Conservation (phyloP, 2,797 vertebrate species). For the Enoplosus armatus region DNA sequence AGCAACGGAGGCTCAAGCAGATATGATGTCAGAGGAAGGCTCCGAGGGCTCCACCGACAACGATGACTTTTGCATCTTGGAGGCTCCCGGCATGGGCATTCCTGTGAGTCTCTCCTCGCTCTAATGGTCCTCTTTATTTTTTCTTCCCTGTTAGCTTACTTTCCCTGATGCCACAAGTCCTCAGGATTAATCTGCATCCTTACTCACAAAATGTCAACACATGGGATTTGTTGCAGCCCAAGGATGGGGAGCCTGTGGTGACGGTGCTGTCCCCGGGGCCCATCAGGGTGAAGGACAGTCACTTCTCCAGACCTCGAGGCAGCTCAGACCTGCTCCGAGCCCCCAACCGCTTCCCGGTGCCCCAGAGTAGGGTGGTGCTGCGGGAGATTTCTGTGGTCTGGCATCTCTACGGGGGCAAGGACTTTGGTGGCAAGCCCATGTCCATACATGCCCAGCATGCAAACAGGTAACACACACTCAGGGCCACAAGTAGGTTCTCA, state of each 20-base stretch:
- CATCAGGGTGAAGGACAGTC: constrained; percentile 88
- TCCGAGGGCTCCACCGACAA: constrained; percentile 90
- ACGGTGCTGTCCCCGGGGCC: constrained; percentile 86
- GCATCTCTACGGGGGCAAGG: constrained; percentile 94
- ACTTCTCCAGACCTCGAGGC: constrained; percentile 91
- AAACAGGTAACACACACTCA: constrained; percentile 76
- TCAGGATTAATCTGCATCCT: background rate
- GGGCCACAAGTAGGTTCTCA: background rate
- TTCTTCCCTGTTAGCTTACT: background rate
- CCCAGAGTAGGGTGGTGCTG: constrained; percentile 91
- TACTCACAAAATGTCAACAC: background rate
- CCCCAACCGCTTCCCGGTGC: constrained; percentile 90
- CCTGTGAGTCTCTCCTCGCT: constrained; percentile 81
- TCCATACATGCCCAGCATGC: constrained; percentile 83
- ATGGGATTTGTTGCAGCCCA: constrained; percentile 81
- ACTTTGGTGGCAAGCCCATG: constrained; percentile 87
- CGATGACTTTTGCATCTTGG: constrained; percentile 95
- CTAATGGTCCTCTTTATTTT: background rate
- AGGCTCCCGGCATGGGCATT: constrained; percentile 94
- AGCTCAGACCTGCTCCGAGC: constrained; percentile 92
- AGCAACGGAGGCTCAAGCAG: constrained; percentile 80
- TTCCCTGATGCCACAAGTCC: background rate
- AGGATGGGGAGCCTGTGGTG: constrained; percentile 92
- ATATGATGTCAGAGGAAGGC: constrained; percentile 84
- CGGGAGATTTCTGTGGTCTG: constrained; percentile 93